phyloP scores from a whole-genome alignment of 2,797 vertebrate species.

The Bovichtus diacanthus region DNA sequence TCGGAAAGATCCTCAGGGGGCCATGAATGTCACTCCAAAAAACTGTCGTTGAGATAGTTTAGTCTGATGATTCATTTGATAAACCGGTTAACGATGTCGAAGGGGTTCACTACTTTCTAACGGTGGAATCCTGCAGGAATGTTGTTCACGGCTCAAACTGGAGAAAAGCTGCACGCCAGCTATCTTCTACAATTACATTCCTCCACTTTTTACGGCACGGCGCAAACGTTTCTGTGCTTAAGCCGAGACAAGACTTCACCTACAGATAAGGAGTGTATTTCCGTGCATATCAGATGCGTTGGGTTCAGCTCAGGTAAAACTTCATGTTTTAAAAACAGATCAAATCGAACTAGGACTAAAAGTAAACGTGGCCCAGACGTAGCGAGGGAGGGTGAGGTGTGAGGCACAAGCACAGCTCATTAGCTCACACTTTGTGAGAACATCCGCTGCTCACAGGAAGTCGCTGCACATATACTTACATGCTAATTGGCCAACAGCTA shows the following conservation, averaged over 20 bases:
- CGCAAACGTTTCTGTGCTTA: constrained; percentile 6
- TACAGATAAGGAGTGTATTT: background rate
- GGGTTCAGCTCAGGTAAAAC: background rate
- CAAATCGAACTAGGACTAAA: background rate
- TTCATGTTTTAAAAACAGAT: background rate
- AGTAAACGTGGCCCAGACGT: background rate
- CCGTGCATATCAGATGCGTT: no score
- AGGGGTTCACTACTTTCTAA: background rate
- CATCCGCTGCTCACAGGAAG: background rate
- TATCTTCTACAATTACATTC: constrained; percentile 29
- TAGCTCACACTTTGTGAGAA: constrained; percentile 1
- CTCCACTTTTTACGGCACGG: background rate
- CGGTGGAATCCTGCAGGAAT: constrained; percentile 25
- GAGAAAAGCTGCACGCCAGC: constrained; percentile 18
- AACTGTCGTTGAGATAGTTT: background rate
- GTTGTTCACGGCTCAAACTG: background rate
- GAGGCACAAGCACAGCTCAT: constrained; percentile 2
- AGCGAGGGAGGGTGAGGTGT: background rate
- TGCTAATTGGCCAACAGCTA: background rate
- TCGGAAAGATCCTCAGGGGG: background rate
- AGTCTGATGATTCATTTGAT: background rate
- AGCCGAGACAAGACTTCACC: background rate
- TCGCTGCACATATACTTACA: constrained; percentile 15
- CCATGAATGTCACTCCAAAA: background rate
- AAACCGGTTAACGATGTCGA: background rate